Conservation (phyloP, 2,888 invertebrate genomes). For the Dugesia japonica region DNA sequence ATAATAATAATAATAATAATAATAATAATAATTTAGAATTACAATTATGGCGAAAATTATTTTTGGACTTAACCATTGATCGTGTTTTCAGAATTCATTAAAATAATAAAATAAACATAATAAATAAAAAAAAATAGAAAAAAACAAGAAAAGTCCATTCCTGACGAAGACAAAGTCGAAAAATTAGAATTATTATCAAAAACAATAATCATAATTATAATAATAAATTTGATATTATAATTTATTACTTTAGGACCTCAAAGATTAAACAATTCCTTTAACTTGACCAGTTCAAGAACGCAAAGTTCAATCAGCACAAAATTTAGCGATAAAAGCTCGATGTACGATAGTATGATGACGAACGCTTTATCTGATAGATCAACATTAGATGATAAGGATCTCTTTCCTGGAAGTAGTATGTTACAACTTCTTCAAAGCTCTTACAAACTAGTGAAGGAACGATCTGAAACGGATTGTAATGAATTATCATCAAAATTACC, state of each 20-base stretch:
- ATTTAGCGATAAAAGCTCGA: neutral
- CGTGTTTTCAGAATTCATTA: too few species aligned
- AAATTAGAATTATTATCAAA: too few species aligned
- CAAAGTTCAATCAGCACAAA: neutral
- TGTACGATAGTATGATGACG: neutral
- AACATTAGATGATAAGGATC: neutral
- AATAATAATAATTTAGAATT: too few species aligned
- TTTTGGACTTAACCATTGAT: too few species aligned
- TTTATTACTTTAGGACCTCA: neutral
- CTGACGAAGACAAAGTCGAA: too few species aligned
- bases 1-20: too few species aligned
- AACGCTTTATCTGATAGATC: neutral
- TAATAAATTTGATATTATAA: too few species aligned
- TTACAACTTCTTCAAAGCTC: neutral
- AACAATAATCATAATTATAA: too few species aligned
- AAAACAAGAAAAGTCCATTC: too few species aligned
- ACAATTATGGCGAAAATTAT: too few species aligned
- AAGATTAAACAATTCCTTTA: neutral
- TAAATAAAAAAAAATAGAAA: too few species aligned
- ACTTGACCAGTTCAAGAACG: neutral
- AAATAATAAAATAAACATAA: too few species aligned
- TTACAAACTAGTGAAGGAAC: neutral
- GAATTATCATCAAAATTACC: neutral
- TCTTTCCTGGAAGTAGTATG: neutral
- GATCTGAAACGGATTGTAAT: neutral